Evolutionary conservation across 2,113 vertebrate species (phyloP).

Genomic region (Lichenostomus cassidix): DNA sequence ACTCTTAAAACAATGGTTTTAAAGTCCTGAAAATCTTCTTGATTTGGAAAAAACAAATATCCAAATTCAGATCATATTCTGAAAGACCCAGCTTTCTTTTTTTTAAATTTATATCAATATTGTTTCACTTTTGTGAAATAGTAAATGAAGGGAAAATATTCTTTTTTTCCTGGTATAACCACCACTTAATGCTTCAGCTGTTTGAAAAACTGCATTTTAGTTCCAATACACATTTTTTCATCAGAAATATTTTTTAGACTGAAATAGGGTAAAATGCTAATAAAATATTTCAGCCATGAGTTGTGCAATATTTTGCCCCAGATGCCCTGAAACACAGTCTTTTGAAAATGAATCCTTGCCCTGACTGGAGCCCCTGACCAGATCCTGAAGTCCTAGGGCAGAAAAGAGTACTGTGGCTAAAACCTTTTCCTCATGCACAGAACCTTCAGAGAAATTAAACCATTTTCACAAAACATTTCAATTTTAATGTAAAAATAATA

Average conservation of each 20-base stretch:
- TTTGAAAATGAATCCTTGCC: background rate
- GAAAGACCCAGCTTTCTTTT: background rate
- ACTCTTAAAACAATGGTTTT: background rate
- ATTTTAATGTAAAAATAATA: background rate
- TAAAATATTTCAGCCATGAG: background rate
- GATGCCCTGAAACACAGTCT: background rate
- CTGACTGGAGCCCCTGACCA: background rate
- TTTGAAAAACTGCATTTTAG: background rate
- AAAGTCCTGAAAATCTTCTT: background rate
- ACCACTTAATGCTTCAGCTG: background rate
- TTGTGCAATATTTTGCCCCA: background rate
- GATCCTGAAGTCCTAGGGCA: background rate
- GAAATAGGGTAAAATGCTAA: background rate
- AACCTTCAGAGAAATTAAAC: background rate
- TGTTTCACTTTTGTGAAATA: background rate
- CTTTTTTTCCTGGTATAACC: background rate
- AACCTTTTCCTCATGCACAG: background rate
- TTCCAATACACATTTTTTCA: background rate
- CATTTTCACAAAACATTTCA: background rate
- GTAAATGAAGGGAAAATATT: background rate
- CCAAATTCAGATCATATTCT: background rate
- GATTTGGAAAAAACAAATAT: background rate
- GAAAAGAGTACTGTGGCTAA: background rate
- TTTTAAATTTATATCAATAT: background rate
- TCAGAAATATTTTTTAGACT: background rate